A percentile compares a stretch with the other conserved stretches of the same genome.
Conservation (phyloP, 2,113 vertebrate species). For the Furnarius figulus region DNA sequence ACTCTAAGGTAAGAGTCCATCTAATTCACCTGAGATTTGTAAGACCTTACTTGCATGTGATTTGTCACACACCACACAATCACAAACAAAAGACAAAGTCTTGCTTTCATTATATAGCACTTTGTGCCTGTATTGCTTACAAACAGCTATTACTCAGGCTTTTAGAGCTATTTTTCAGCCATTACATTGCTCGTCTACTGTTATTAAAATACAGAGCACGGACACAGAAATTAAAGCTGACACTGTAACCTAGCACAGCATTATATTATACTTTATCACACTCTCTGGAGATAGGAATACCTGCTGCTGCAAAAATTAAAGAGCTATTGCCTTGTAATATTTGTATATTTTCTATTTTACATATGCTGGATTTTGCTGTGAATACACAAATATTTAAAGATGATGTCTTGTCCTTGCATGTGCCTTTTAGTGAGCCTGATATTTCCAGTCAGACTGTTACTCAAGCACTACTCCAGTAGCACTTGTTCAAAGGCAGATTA, state of each 20-base stretch:
- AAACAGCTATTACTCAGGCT: not conserved
- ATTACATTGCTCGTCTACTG: not conserved
- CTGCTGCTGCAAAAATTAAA: conserved; percentile 5
- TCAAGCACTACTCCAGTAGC: not conserved
- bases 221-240: not conserved
- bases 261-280: not conserved
- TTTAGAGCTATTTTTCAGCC: not conserved
- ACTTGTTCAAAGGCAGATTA: not conserved
- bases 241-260: conserved; percentile 25
- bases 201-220: not conserved
- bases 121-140: not conserved
- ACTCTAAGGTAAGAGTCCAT: not conserved
- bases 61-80: not conserved
- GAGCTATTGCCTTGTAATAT: conserved; percentile 66
- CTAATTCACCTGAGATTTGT: conserved; percentile 14
- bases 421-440: not conserved
- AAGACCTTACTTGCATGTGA: conserved; percentile 39
- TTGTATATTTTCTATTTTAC: conserved; percentile 37
- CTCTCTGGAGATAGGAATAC: not conserved
- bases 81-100: not conserved
- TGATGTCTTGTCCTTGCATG: conserved; percentile 21
- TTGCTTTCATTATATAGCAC: not conserved
- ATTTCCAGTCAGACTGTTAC: not conserved
- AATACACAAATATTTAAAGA: conserved; percentile 61
- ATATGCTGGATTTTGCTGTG: conserved; percentile 27